Evolutionary conservation across 1,140 invertebrate genomes (phyloP).

Genomic region (Dufourea novaeangliae): DNA sequence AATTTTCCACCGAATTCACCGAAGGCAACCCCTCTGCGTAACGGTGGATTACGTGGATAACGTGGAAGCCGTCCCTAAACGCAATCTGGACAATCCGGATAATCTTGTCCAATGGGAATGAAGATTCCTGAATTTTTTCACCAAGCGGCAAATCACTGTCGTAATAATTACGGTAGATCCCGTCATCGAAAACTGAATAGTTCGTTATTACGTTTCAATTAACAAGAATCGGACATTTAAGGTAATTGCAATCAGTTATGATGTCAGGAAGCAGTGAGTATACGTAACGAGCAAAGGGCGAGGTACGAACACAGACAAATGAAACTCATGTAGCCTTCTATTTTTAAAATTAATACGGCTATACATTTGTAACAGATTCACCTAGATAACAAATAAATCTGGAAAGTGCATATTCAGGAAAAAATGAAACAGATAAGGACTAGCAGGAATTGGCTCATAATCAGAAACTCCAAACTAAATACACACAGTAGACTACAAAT

Average conservation of each 20-base stretch:
- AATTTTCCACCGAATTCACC: slow-evolving; percentile 17
- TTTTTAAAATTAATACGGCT: no score
- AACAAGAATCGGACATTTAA: slow-evolving; percentile 35
- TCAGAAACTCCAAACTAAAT: no score
- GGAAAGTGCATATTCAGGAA: no score
- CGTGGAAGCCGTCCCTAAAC: not conserved
- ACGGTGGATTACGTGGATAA: not conserved
- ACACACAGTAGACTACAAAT: no score
- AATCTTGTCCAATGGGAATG: slow-evolving; percentile 40
- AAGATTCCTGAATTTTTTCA: slow-evolving; percentile 43
- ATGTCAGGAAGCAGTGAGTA: slow-evolving; percentile 23
- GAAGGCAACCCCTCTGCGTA: not conserved
- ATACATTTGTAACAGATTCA: no score
- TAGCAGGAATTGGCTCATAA: no score
- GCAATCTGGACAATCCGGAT: slow-evolving; percentile 45
- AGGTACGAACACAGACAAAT: slow-evolving; percentile 6
- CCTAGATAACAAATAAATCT: no score
- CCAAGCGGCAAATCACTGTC: slow-evolving; percentile 34
- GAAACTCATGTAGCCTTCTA: not conserved
- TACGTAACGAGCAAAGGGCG: not conserved
- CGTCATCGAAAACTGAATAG: slow-evolving; percentile 36
- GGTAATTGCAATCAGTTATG: slow-evolving; percentile 41
- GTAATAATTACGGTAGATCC: slow-evolving; percentile 34
- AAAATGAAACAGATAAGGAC: no score
- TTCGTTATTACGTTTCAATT: slow-evolving; percentile 66